phyloP scores from a whole-genome alignment of 2,797 vertebrate genomes.

The Myripristis murdjan region DNA sequence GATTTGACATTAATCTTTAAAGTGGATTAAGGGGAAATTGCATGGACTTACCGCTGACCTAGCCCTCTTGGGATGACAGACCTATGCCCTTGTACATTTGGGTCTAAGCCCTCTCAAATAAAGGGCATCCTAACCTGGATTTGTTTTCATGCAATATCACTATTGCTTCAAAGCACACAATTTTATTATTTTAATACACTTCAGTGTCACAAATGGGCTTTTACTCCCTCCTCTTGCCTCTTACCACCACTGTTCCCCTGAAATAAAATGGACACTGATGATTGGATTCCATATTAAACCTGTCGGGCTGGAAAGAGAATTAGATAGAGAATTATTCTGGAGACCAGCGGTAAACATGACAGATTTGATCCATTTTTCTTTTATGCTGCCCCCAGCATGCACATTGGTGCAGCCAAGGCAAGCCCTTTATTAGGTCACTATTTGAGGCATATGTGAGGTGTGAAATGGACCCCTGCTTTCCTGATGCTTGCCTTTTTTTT shows the following conservation, averaged over 20 bases:
- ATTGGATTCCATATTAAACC: slow-evolving; percentile 70
- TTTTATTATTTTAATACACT: slow-evolving; percentile 45
- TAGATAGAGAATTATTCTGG: slow-evolving; percentile 61
- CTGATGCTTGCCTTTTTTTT: slow-evolving; percentile 13
- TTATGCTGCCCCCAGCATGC: slow-evolving; percentile 17
- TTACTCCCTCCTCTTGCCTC: not conserved
- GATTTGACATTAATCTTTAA: slow-evolving; percentile 79
- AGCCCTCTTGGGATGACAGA: slow-evolving; percentile 46
- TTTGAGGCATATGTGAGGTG: slow-evolving; percentile 42
- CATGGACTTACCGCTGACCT: slow-evolving; percentile 55
- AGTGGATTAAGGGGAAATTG: slow-evolving; percentile 66
- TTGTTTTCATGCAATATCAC: slow-evolving; percentile 51
- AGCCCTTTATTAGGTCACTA: slow-evolving; percentile 42
- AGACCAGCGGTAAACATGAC: slow-evolving; percentile 65
- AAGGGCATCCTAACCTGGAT: slow-evolving; percentile 43
- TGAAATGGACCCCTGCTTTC: slow-evolving; percentile 27
- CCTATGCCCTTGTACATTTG: slow-evolving; percentile 47
- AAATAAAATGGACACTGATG: slow-evolving; percentile 63
- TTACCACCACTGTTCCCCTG: slow-evolving; percentile 29
- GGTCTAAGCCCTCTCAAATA: slow-evolving; percentile 45
- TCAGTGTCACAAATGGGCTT: slow-evolving; percentile 27
- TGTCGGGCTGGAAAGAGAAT: slow-evolving; percentile 64
- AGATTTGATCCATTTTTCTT: slow-evolving; percentile 46
- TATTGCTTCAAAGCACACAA: slow-evolving; percentile 25
- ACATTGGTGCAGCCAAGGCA: slow-evolving; percentile 1